Percentiles rank a stretch among this genome's conserved stretches.
phyloP scores from a whole-genome alignment of 2,797 vertebrate species.

The Poecilia velifera region DNA sequence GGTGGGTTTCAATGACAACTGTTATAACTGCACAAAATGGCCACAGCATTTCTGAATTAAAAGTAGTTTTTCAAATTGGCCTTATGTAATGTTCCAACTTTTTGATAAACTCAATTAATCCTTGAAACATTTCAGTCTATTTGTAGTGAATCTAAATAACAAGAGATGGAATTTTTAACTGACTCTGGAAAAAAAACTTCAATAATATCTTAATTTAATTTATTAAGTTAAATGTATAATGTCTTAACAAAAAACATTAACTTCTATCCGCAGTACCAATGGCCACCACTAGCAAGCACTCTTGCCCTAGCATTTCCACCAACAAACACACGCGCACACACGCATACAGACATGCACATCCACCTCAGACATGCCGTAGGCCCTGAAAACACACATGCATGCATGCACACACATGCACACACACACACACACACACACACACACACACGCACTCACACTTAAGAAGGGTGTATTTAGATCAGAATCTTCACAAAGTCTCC shows the following conservation, averaged over 20 bases:
- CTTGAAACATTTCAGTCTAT: not conserved
- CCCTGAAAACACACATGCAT: not conserved
- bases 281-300: constrained; percentile 81
- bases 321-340: constrained; percentile 20
- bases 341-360: constrained; percentile 9
- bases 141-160: not conserved
- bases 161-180: not conserved
- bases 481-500: constrained; percentile 74
- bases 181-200: not conserved
- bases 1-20: not conserved
- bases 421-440: constrained; percentile 30
- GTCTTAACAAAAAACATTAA: constrained; percentile 25
- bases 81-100: not conserved
- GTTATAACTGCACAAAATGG: not conserved
- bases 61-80: not conserved
- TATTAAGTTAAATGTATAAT: constrained; percentile 22
- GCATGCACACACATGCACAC: not conserved
- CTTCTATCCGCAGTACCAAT: constrained; percentile 54
- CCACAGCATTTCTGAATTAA: not conserved
- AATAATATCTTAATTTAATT: not conserved
- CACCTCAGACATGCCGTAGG: constrained; percentile 56
- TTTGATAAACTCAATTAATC: not conserved
- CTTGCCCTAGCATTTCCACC: constrained; percentile 66
- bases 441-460: constrained; percentile 23
- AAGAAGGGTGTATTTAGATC: constrained; percentile 74